Percentiles rank a stretch among this genome's conserved stretches.
These are phyloP conservation scores for Cariama cristata DNA, from an alignment of 2,113 vertebrate genomes.

Conservation along the genomic window DNA sequence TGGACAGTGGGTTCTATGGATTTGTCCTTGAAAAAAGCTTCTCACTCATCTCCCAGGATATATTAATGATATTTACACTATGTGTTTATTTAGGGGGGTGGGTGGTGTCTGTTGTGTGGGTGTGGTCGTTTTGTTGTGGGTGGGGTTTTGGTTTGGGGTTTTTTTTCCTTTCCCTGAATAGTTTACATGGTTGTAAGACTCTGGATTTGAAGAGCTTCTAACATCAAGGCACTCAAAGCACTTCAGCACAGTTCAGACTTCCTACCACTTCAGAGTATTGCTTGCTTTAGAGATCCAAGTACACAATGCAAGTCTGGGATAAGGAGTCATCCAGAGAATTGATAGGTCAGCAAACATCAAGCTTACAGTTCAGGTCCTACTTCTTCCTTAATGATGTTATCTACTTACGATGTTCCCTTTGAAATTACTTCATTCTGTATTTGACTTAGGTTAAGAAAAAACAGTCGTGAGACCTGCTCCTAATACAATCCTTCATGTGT, in stretches of 20 bases:
- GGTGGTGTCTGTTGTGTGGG: neutral
- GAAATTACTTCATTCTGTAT: neutral
- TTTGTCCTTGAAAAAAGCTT: neutral
- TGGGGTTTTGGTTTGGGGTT: neutral
- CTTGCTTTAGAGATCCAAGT: neutral
- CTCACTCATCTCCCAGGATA: neutral
- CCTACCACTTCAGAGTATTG: neutral
- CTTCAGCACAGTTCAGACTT: neutral
- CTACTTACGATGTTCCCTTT: neutral
- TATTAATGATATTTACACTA: neutral
- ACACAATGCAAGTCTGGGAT: accelerated
- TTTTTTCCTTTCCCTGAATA: neutral
- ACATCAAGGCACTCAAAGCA: neutral
- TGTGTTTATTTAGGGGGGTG: neutral
- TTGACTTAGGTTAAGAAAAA: neutral
- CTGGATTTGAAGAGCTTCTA: neutral
- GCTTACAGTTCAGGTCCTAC: neutral
- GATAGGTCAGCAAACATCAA: neutral
- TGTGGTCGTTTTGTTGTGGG: neutral
- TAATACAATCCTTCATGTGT: neutral
- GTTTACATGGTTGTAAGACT: neutral
- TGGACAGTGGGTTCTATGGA: neutral
- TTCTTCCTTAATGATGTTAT: neutral
- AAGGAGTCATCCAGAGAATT: neutral
- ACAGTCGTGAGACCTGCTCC: neutral